A percentile compares a stretch with the other conserved stretches of the same genome.
These are phyloP conservation scores for Rhynchophorus ferrugineus DNA, from an alignment of 1,140 invertebrate genomes.

Conservation along the genomic window DNA sequence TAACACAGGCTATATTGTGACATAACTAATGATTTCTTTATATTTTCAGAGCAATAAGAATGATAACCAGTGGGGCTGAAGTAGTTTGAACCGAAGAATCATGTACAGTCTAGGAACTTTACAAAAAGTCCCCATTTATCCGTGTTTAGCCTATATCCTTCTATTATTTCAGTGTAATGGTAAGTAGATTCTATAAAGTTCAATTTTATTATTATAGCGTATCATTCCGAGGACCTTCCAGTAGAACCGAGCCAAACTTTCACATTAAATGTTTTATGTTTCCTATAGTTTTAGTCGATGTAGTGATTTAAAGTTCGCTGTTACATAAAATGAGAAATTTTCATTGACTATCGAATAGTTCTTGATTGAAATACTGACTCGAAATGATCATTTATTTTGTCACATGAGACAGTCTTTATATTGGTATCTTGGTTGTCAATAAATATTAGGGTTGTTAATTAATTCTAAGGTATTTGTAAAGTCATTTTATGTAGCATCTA, in stretches of 20 bases:
- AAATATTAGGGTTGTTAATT: too few relatives aligned
- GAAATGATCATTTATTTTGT: neutral
- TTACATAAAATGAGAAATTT: neutral
- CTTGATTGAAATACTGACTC: neutral
- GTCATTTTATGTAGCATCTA: too few relatives aligned
- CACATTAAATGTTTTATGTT: slow-evolving; percentile 13
- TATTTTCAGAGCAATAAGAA: slow-evolving; percentile 33
- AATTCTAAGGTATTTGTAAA: too few relatives aligned
- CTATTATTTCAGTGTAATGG: slow-evolving; percentile 27
- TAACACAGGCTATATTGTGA: neutral
- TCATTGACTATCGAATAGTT: neutral
- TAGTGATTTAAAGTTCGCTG: neutral
- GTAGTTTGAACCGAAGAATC: slow-evolving; percentile 33
- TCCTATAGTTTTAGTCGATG: neutral
- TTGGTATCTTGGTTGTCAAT: too few relatives aligned
- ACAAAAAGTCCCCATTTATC: slow-evolving; percentile 23
- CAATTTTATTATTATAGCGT: slow-evolving; percentile 19
- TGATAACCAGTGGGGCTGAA: slow-evolving; percentile 28
- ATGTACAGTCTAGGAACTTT: slow-evolving; percentile 29
- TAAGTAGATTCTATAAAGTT: slow-evolving; percentile 23
- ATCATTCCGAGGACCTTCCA: slow-evolving; percentile 3
- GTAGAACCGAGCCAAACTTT: slow-evolving; percentile 12
- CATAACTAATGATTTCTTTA: too few relatives aligned
- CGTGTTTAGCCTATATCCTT: slow-evolving; percentile 23
- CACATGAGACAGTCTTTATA: too few relatives aligned